Evolutionary conservation across 2,113 vertebrate species (phyloP).

Genomic region (Felis chaus): DNA sequence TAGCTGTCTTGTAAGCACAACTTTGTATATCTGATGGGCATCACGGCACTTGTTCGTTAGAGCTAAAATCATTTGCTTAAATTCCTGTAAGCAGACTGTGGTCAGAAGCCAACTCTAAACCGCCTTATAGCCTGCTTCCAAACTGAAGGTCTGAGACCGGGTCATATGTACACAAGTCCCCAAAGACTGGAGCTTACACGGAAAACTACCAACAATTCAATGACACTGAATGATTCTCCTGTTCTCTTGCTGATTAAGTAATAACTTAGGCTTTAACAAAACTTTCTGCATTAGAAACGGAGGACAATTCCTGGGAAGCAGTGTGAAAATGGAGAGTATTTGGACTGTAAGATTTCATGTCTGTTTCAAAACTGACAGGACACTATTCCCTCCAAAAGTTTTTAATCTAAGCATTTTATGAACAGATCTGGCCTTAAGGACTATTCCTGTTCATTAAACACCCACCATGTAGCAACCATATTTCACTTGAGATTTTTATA

Average conservation of each 20-base stretch:
- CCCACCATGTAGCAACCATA: background rate
- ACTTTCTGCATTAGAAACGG: background rate
- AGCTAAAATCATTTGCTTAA: background rate
- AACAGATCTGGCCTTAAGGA: background rate
- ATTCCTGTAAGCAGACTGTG: background rate
- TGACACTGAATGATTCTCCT: background rate
- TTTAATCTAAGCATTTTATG: background rate
- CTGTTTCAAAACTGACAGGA: background rate
- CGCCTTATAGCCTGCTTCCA: background rate
- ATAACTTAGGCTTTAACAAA: slow-evolving; percentile 32
- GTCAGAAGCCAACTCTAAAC: background rate
- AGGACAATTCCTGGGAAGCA: slow-evolving; percentile 5
- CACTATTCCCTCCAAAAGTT: background rate
- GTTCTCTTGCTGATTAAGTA: slow-evolving; percentile 12
- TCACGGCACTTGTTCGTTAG: background rate
- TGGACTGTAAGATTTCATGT: background rate
- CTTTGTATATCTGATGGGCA: background rate
- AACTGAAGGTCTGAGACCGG: background rate
- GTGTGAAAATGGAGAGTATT: slow-evolving; percentile 17
- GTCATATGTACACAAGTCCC: background rate
- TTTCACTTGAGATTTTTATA: background rate
- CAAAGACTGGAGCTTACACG: background rate
- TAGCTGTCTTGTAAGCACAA: background rate
- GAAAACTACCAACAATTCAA: background rate
- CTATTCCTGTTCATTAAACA: background rate